These are phyloP conservation scores for Oedothorax gibbosus DNA, from an alignment of 1,140 invertebrate species.

Conservation along the genomic window DNA sequence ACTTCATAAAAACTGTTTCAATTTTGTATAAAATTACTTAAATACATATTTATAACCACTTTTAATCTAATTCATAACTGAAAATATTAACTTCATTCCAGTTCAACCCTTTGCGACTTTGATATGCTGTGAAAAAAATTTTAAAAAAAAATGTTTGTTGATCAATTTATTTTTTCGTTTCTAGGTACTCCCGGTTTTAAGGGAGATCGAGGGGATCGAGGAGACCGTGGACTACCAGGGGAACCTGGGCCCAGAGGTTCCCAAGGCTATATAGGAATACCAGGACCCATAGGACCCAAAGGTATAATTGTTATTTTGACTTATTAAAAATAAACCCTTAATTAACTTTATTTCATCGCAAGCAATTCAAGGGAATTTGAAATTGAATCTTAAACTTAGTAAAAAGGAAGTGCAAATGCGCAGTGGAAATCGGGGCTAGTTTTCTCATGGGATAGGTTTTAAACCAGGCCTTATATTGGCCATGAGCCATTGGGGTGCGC, in stretches of 20 bases:
- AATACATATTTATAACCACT: too few species aligned
- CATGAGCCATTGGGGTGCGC: too few species aligned
- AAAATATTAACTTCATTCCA: too few species aligned
- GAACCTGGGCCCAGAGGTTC: conserved; percentile 74
- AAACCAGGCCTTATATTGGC: too few species aligned
- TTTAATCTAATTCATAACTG: too few species aligned
- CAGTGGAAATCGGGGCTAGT: too few species aligned
- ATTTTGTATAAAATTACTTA: too few species aligned
- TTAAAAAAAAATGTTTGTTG: not conserved
- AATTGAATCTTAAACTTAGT: too few species aligned
- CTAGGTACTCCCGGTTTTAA: conserved; percentile 44
- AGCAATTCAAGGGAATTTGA: too few species aligned
- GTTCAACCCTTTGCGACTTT: not conserved
- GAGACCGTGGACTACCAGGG: conserved; percentile 66
- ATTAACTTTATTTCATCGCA: not conserved
- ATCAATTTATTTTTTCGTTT: not conserved
- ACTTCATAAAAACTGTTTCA: too few species aligned
- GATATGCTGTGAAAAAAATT: not conserved
- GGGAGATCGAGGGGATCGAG: conserved; percentile 62
- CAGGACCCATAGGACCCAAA: conserved; percentile 75
- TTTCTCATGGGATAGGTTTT: too few species aligned
- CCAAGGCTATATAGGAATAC: conserved; percentile 73
- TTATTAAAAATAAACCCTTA: not conserved
- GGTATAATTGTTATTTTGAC: conserved; percentile 66
- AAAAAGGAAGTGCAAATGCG: too few species aligned